phyloP scores from a whole-genome alignment of 1,140 invertebrate species.

The Bombus impatiens region DNA sequence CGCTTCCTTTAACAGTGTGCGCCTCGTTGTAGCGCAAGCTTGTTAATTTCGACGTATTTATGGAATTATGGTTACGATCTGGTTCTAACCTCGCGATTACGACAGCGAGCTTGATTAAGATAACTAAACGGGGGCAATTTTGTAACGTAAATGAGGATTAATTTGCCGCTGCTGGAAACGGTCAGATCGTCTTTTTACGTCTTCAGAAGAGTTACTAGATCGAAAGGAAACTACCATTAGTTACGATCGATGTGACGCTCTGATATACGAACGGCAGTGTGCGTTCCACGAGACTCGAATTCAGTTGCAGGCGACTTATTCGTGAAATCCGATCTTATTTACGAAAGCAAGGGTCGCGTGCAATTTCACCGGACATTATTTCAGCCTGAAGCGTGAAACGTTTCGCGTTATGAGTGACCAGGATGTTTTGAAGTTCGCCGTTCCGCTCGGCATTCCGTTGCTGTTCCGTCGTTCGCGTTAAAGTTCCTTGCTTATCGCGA shows the following conservation, averaged over 20 bases:
- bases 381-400: neutral
- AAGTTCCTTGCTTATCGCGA: slow-evolving; percentile 4
- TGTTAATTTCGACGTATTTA: neutral
- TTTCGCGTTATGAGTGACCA: neutral
- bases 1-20: neutral
- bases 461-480: neutral
- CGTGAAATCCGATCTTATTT: slow-evolving; percentile 4
- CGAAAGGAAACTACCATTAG: neutral
- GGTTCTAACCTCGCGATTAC: neutral
- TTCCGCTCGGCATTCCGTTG: neutral
- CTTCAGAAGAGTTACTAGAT: neutral
- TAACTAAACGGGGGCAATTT: neutral
- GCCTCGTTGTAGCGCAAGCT: neutral
- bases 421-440: slow-evolving; percentile 1
- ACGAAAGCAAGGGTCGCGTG: neutral
- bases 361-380: neutral
- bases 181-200: neutral
- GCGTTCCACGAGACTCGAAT: neutral
- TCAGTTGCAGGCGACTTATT: neutral
- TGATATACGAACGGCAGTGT: neutral
- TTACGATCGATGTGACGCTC: neutral
- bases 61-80: neutral
- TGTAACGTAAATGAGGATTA: neutral
- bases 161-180: neutral
- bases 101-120: neutral